Evolutionary conservation across 1,140 invertebrate genomes (phyloP).

Genomic region (Anastrepha obliqua): DNA sequence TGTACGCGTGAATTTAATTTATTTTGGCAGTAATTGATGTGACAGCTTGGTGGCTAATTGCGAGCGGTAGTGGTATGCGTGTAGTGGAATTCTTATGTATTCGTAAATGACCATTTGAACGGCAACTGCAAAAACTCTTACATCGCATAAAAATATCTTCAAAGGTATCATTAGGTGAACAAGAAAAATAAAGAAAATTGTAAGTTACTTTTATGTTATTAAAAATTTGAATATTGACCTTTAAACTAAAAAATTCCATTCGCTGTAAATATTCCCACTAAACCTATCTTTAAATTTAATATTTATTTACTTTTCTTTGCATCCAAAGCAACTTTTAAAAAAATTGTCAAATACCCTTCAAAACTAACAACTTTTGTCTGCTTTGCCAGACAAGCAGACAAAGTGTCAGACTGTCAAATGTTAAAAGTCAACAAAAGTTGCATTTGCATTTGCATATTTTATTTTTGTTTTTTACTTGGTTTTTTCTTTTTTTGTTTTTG

Average conservation of each 20-base stretch:
- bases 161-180: no score
- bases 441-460: slow-evolving; percentile 24
- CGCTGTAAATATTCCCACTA: no score
- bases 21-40: slow-evolving; percentile 5
- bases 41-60: background rate
- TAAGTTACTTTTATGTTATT: no score
- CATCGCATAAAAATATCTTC: no score
- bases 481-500: background rate
- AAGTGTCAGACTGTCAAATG: slow-evolving; percentile 51
- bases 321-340: background rate
- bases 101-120: no score
- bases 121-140: no score
- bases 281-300: no score
- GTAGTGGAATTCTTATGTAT: background rate
- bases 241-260: no score
- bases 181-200: no score
- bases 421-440: slow-evolving; percentile 36
- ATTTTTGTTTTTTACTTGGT: background rate
- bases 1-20: slow-evolving; percentile 26
- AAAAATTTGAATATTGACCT: no score
- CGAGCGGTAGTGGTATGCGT: background rate
- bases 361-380: slow-evolving; percentile 39
- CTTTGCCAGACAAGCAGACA: slow-evolving; percentile 34
- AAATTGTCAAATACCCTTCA: background rate
- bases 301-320: background rate